These are phyloP conservation scores for Drosophila lowei DNA, from an alignment of 1,140 invertebrate species.

Conservation along the genomic window DNA sequence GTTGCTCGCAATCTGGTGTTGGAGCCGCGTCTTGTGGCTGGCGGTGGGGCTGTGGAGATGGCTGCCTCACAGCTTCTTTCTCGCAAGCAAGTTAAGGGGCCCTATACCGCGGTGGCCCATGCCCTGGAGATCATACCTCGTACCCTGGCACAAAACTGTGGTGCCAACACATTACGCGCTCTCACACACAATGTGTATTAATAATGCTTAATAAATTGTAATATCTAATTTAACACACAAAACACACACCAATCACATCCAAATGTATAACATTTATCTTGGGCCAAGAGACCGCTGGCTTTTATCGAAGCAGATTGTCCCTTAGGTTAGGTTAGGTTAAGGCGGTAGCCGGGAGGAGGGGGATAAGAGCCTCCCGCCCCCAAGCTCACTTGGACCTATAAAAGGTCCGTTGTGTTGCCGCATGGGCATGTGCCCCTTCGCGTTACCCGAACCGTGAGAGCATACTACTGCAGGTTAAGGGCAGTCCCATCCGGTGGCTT, in stretches of 20 bases:
- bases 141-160: conserved; percentile 99
- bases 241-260: conserved; percentile 41
- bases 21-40: conserved; percentile 87
- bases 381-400: too few relatives aligned
- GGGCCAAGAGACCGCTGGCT: background rate
- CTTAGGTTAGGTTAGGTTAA: too few relatives aligned
- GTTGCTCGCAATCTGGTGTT: conserved; percentile 96
- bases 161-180: conserved; percentile 97
- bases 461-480: too few relatives aligned
- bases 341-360: too few relatives aligned
- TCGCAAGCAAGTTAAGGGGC: conserved; percentile 89
- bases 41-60: conserved; percentile 98
- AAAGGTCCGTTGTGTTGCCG: too few relatives aligned
- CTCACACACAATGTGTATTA: conserved; percentile 87
- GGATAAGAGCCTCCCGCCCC: too few relatives aligned
- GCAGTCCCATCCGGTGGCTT: too few relatives aligned
- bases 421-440: too few relatives aligned
- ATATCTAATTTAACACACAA: conserved; percentile 74
- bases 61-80: conserved; percentile 89
- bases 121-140: conserved; percentile 98
- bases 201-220: conserved; percentile 76
- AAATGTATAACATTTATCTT: conserved; percentile 76
- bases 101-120: conserved; percentile 95
- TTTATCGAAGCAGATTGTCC: background rate
- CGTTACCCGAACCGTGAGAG: too few relatives aligned